Conservation (phyloP, 1,140 invertebrate species). For the Drosophila simulans region DNA sequence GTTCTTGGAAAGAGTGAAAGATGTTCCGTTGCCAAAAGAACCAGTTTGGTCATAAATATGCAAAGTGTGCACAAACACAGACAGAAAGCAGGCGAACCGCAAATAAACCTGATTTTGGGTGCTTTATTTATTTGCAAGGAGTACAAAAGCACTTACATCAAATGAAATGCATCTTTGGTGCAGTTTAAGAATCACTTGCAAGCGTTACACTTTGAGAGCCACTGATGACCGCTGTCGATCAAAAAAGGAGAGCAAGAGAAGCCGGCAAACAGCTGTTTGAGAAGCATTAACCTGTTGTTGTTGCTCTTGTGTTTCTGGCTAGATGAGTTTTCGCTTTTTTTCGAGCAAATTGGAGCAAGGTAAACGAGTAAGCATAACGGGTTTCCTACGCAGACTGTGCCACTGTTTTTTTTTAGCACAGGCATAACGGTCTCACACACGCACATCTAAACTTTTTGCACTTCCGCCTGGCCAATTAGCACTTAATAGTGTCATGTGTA, state of each 20-base stretch:
- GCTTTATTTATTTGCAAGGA: slow-evolving; percentile 17
- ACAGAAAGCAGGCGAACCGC: slow-evolving; percentile 1
- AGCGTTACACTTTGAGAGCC: slow-evolving; percentile 23
- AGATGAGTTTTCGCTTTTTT: slow-evolving; percentile 68
- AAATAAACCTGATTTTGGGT: slow-evolving; percentile 62
- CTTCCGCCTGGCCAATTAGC: slow-evolving; percentile 28
- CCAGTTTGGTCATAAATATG: slow-evolving; percentile 76
- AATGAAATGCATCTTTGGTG: slow-evolving; percentile 41
- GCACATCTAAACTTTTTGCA: slow-evolving; percentile 12
- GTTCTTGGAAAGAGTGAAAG: slow-evolving; percentile 80
- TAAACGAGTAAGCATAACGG: slow-evolving; percentile 57
- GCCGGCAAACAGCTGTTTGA: slow-evolving; percentile 28
- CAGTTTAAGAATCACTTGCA: slow-evolving; percentile 40
- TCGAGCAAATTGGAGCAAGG: slow-evolving; percentile 58
- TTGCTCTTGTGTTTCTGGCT: slow-evolving; percentile 26
- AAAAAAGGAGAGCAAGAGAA: slow-evolving; percentile 4
- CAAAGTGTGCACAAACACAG: slow-evolving; percentile 41
- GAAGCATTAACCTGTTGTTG: slow-evolving; percentile 42
- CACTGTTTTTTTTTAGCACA: slow-evolving; percentile 8
- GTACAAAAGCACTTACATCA: slow-evolving; percentile 11
- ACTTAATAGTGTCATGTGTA: slow-evolving; percentile 14
- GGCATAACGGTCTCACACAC: not conserved
- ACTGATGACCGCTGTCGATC: slow-evolving; percentile 44
- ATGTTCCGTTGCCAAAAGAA: slow-evolving; percentile 60
- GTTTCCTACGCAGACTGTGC: slow-evolving; percentile 31